Evolutionary conservation across 2,797 vertebrate species (phyloP).

Genomic region (Tragopan temminckii): DNA sequence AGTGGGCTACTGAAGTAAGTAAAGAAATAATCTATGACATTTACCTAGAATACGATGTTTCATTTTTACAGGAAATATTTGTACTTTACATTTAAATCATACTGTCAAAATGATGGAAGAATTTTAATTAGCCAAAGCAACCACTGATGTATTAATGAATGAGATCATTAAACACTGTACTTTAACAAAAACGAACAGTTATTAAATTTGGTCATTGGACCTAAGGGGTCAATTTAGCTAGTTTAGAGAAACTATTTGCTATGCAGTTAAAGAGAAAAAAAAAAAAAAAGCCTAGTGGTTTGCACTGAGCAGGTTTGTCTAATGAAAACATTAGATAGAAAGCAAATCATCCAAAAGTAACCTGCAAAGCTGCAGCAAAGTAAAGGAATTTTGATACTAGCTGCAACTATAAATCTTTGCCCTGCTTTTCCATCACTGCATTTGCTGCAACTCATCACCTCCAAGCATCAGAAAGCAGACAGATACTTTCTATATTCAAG

Average conservation of each 20-base stretch:
- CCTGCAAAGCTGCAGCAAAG: not conserved
- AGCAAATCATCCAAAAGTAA: not conserved
- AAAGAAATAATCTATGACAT: not conserved
- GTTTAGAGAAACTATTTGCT: slow-evolving; percentile 63
- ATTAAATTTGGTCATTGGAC: slow-evolving; percentile 66
- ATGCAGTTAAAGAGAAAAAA: slow-evolving; percentile 10
- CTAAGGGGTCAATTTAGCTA: slow-evolving; percentile 57
- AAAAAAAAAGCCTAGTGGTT: not conserved
- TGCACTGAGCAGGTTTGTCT: slow-evolving; percentile 3
- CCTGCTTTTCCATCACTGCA: not conserved
- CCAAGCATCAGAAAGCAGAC: not conserved
- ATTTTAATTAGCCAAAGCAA: slow-evolving; percentile 68
- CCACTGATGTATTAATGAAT: slow-evolving; percentile 69
- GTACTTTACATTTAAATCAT: slow-evolving; percentile 47
- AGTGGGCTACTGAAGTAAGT: not conserved
- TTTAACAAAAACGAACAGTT: slow-evolving; percentile 67
- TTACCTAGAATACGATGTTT: not conserved
- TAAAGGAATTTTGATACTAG: not conserved
- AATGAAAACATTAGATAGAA: slow-evolving; percentile 9
- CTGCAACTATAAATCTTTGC: not conserved
- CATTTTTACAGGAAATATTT: slow-evolving; percentile 53
- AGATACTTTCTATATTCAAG: not conserved
- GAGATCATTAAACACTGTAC: slow-evolving; percentile 56
- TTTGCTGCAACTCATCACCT: not conserved
- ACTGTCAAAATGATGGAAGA: slow-evolving; percentile 68